Percentiles rank a stretch among this genome's conserved stretches.
Evolutionary conservation across 1,140 invertebrate species (phyloP).

Genomic region (Oscheius sp.): DNA sequence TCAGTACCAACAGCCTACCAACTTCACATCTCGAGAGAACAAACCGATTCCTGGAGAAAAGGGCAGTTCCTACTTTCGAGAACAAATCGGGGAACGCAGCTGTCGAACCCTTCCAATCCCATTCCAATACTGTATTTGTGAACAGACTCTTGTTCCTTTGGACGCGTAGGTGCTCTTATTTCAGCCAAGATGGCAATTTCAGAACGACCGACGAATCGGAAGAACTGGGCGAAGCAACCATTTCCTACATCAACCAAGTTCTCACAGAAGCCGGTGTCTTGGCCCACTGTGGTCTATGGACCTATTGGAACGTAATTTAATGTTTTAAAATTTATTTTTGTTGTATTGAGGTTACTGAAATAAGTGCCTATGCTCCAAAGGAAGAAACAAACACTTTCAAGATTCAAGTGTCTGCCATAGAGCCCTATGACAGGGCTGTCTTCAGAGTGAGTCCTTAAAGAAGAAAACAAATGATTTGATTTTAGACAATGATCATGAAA

Average conservation of each 20-base stretch:
- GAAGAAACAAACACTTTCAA: background rate
- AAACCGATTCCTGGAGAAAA: background rate
- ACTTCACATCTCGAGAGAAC: background rate
- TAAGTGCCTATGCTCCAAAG: too few species aligned
- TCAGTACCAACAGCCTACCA: constrained; percentile 5
- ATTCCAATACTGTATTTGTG: constrained; percentile 21
- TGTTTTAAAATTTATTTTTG: too few species aligned
- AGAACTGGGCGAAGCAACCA: background rate
- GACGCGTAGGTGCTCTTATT: background rate
- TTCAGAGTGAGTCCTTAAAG: background rate
- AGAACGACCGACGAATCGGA: background rate
- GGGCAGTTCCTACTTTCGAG: background rate
- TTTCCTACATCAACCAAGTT: background rate
- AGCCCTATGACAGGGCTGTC: background rate
- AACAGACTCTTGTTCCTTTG: background rate
- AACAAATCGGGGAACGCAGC: background rate
- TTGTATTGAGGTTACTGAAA: too few species aligned
- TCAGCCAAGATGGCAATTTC: background rate
- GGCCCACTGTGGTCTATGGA: background rate
- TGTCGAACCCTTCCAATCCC: constrained; percentile 22
- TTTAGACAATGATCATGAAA: background rate
- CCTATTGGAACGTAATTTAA: background rate
- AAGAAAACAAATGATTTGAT: background rate
- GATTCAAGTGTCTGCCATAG: too few species aligned
- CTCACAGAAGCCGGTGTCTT: background rate